A percentile compares a stretch with the other conserved stretches of the same genome.
These are phyloP conservation scores for Monodelphis domestica DNA, from an alignment of 2,797 vertebrate genomes.

Conservation along the genomic window DNA sequence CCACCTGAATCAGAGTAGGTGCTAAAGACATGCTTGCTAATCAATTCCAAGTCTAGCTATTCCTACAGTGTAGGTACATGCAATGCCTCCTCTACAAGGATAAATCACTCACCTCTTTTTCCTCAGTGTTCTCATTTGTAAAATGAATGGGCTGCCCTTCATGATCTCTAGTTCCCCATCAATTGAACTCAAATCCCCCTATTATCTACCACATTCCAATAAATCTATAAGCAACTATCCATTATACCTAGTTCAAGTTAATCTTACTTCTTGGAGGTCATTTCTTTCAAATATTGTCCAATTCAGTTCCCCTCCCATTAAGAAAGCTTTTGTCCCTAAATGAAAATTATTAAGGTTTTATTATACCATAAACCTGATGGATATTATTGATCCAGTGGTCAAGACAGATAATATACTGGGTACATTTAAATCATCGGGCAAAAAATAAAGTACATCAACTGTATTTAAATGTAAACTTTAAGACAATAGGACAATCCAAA, in stretches of 20 bases:
- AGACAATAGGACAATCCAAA: background rate
- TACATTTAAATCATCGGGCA: slow-evolving; percentile 1
- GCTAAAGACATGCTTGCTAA: background rate
- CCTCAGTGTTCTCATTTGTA: background rate
- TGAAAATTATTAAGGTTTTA: background rate
- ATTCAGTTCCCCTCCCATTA: slow-evolving; percentile 14
- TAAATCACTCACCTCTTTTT: slow-evolving; percentile 4
- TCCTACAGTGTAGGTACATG: background rate
- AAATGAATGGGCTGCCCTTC: background rate
- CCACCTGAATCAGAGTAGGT: background rate
- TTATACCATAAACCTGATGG: background rate
- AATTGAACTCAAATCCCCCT: background rate
- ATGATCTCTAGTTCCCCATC: background rate
- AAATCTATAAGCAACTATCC: background rate
- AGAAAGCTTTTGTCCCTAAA: background rate
- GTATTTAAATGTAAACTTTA: slow-evolving; percentile 23
- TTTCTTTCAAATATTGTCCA: background rate
- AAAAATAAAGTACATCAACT: background rate
- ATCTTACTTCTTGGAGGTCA: slow-evolving; percentile 19
- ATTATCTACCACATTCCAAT: background rate
- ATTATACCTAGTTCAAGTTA: background rate
- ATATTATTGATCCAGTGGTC: slow-evolving; percentile 29
- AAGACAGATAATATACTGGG: background rate
- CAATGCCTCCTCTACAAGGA: background rate
- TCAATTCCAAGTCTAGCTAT: background rate